Base-by-base conservation (phyloP, 1,140 invertebrate genomes). In the Micrasema minimum region DNA sequence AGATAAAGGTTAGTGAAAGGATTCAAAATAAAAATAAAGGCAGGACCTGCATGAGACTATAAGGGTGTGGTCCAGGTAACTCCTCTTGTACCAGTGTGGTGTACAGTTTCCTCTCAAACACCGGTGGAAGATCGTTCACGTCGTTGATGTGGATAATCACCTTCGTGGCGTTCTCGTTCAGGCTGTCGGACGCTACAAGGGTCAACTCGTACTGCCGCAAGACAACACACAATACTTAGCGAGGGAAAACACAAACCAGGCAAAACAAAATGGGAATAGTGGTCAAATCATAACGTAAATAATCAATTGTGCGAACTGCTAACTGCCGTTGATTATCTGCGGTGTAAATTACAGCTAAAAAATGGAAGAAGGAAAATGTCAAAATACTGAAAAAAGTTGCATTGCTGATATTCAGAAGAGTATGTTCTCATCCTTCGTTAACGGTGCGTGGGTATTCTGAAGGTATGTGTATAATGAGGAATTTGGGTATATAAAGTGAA, bases 121-220 rank as follows among this genome's bases (percentile, higher is more conserved):
- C 86, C 5, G 93, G 93, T 38, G 92, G 91, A 69, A 93, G 84
- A 82, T 95, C 93, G 83, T 95, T 95, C 79, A 92, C 89, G 79
- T 93, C 92, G 76, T 90, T 88, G 59, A 94, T 87, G 77, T 89
- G 87, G 76, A 95, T 91, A 65, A 91, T 86, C 57, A 95, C 90
- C 57, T 85, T 89, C 69, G 93, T 94, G 69, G 88, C 87, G 84
- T 93, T 93, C 82, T 95, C 93, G 85, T 93, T 92, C 77, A 93
- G 87, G 78, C 91, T 92, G 84, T 95, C 93, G 61, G 93, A 94
- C 48, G 92, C 93, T 76, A 93, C 92, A 86, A 95, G 86, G 76
- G 90, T 92, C 85, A 95, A 86, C 83, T 93, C 91, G 86, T 94
- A 95, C 93, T 94, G 79, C 69, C 70, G 62, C 50, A 65, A 61